These are phyloP conservation scores for Biston stratarius DNA, from an alignment of 2,888 invertebrate species.

Conservation along the genomic window DNA sequence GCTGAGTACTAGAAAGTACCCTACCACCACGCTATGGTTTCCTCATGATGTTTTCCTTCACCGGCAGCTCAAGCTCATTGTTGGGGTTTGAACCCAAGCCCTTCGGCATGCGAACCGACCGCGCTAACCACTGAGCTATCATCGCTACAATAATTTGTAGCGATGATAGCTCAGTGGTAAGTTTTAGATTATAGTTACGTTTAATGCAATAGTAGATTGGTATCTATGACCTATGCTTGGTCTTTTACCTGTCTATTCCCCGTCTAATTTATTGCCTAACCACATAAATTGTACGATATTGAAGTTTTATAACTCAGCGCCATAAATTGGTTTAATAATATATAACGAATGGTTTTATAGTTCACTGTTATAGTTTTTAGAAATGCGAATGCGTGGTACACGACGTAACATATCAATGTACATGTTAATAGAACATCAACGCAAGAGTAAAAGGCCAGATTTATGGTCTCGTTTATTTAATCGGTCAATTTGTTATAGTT, in stretches of 20 bases:
- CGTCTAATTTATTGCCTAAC: slow-evolving; percentile 27
- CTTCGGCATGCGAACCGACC: too few relatives aligned
- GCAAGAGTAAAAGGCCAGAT: slow-evolving; percentile 48
- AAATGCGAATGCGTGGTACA: slow-evolving; percentile 1
- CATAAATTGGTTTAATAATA: slow-evolving; percentile 12
- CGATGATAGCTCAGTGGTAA: background rate
- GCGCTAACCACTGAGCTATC: too few relatives aligned
- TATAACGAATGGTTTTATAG: slow-evolving; percentile 6
- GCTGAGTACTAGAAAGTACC: too few relatives aligned
- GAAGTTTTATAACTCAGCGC: slow-evolving; percentile 30
- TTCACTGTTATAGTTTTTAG: background rate
- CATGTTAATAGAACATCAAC: slow-evolving; percentile 48
- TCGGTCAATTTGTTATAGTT: slow-evolving; percentile 36
- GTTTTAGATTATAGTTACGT: background rate
- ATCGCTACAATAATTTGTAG: background rate
- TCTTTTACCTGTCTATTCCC: slow-evolving; percentile 39
- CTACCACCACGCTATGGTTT: too few relatives aligned
- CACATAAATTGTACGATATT: slow-evolving; percentile 13
- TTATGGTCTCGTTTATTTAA: slow-evolving; percentile 47
- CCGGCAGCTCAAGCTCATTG: too few relatives aligned
- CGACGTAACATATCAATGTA: slow-evolving; percentile 12
- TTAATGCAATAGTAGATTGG: background rate
- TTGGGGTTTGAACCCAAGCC: too few relatives aligned
- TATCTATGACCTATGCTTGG: slow-evolving; percentile 31
- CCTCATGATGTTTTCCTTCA: too few relatives aligned